Conservation (phyloP, 2,888 invertebrate genomes). For the Andrena minutula region DNA sequence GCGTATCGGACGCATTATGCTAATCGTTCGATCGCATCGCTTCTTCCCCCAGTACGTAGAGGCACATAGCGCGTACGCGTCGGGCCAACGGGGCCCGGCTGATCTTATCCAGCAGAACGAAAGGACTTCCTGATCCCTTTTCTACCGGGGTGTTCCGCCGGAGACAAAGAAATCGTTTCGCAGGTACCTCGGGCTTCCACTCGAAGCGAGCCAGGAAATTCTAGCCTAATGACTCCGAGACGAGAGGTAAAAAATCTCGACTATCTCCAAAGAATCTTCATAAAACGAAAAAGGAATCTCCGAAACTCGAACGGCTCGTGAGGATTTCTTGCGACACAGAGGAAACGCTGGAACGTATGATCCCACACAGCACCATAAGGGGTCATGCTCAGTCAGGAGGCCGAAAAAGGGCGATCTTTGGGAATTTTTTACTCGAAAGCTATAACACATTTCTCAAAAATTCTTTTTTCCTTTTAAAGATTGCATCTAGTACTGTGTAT, state of each 20-base stretch:
- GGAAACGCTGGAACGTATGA: constrained; percentile 1
- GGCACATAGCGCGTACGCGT: background rate
- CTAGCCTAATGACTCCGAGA: background rate
- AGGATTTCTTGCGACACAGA: background rate
- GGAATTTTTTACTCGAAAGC: too few species aligned
- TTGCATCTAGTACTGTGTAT: too few species aligned
- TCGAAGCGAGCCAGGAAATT: background rate
- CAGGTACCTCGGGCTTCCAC: background rate
- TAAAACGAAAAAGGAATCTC: background rate
- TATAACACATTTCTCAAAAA: too few species aligned
- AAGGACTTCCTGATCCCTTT: constrained; percentile 58
- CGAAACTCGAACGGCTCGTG: background rate
- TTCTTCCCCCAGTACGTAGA: constrained; percentile 16
- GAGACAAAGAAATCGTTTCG: constrained; percentile 55
- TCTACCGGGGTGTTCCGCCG: constrained; percentile 35
- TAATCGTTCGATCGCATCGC: constrained; percentile 45
- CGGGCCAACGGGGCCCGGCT: background rate
- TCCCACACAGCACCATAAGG: too few species aligned
- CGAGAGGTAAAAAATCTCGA: too few species aligned
- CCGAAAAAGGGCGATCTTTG: too few species aligned
- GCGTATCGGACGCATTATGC: constrained; percentile 60
- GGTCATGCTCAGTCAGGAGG: too few species aligned
- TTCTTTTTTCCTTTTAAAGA: too few species aligned
- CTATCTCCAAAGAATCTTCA: background rate
- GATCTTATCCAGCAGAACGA: constrained; percentile 53